Evolutionary conservation across 1,140 invertebrate genomes (phyloP).

Genomic region (Hylyphantes graminicola): DNA sequence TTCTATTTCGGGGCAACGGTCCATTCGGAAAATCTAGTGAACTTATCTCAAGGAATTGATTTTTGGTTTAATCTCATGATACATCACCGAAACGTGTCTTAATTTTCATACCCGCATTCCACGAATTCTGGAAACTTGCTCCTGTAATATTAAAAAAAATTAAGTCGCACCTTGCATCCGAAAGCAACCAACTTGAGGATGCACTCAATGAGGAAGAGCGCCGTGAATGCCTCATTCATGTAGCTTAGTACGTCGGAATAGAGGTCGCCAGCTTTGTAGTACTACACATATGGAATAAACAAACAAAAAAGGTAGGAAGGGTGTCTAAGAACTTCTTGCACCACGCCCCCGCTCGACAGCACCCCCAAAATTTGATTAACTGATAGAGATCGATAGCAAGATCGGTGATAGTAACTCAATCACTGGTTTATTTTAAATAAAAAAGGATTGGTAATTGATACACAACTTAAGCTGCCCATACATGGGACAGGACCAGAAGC

Average conservation of each 20-base stretch:
- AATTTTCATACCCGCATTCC: background rate
- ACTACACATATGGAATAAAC: slow-evolving; percentile 73
- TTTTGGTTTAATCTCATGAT: too few relatives aligned
- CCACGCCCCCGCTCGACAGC: too few relatives aligned
- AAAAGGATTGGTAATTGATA: too few relatives aligned
- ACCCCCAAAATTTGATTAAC: too few relatives aligned
- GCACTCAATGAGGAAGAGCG: slow-evolving; percentile 95
- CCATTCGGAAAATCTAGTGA: too few relatives aligned
- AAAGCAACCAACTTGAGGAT: slow-evolving; percentile 96
- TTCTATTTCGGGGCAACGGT: too few relatives aligned
- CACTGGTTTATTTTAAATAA: too few relatives aligned
- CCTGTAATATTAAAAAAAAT: slow-evolving; percentile 33
- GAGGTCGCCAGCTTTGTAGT: slow-evolving; percentile 85
- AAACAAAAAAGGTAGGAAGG: slow-evolving; percentile 49
- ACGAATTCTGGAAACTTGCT: background rate
- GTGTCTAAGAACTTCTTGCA: background rate
- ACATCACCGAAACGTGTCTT: background rate
- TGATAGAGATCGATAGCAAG: too few relatives aligned
- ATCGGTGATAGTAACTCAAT: too few relatives aligned
- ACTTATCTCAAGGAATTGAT: too few relatives aligned
- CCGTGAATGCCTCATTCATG: slow-evolving; percentile 94
- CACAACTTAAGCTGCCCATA: too few relatives aligned
- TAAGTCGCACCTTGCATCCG: slow-evolving; percentile 87
- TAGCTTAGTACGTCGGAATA: slow-evolving; percentile 87
- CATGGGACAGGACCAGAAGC: too few relatives aligned